Conservation (phyloP, 2,888 invertebrate genomes). For the Nomada ferruginata region DNA sequence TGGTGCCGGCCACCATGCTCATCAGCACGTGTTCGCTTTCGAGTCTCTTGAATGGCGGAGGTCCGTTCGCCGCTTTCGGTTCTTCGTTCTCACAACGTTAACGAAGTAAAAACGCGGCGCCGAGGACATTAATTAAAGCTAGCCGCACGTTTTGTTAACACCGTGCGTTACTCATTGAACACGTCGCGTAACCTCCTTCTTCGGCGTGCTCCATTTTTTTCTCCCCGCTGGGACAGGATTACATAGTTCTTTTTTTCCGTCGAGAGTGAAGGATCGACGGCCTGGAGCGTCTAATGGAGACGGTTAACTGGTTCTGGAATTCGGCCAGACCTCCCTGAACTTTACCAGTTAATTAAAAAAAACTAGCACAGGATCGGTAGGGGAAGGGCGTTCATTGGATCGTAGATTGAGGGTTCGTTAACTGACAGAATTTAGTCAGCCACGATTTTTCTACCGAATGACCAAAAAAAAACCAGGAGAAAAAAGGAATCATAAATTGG, state of each 20-base stretch:
- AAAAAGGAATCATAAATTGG: not conserved
- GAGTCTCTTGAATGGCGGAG: slow-evolving; percentile 1
- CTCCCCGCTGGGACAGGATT: not conserved
- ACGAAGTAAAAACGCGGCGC: slow-evolving; percentile 54
- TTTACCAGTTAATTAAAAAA: slow-evolving; percentile 34
- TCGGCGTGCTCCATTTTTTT: not conserved
- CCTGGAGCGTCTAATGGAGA: slow-evolving; percentile 45
- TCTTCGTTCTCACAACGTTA: slow-evolving; percentile 67
- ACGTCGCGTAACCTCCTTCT: slow-evolving; percentile 48
- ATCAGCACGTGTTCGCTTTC: slow-evolving; percentile 19
- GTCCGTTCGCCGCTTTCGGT: slow-evolving; percentile 44
- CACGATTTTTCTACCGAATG: not conserved
- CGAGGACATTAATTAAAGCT: slow-evolving; percentile 74
- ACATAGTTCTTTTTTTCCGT: slow-evolving; percentile 13
- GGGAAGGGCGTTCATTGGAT: slow-evolving; percentile 10
- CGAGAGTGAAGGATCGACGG: slow-evolving; percentile 49
- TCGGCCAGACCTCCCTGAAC: slow-evolving; percentile 37
- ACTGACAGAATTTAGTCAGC: not conserved
- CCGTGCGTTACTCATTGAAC: slow-evolving; percentile 41
- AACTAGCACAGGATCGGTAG: slow-evolving; percentile 2
- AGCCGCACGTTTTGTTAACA: slow-evolving; percentile 65
- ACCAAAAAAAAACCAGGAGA: not conserved
- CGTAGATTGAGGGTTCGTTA: slow-evolving; percentile 2
- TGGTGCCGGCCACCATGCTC: slow-evolving; percentile 13
- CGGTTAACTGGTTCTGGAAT: slow-evolving; percentile 39